Percentiles rank a stretch among this genome's conserved stretches.
phyloP scores from a whole-genome alignment of 2,888 invertebrate species.

The Pediacus dermestoides region DNA sequence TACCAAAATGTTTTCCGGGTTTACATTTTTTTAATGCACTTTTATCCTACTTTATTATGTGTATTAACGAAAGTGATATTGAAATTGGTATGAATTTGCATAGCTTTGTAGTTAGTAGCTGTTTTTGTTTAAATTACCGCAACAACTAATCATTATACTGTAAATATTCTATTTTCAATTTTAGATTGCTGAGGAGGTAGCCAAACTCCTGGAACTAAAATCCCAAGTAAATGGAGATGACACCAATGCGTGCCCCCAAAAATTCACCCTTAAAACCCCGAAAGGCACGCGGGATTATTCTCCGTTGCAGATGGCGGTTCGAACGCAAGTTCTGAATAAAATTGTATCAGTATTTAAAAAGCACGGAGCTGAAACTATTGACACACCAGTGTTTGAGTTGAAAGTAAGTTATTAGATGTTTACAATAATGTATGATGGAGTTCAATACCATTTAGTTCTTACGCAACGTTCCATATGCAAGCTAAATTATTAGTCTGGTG shows the following conservation, averaged over 20 bases:
- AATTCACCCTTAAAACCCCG: conserved; percentile 84
- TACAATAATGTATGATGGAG: too few species aligned
- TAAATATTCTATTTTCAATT: conserved; percentile 35
- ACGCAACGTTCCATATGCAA: too few species aligned
- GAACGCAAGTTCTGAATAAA: conserved; percentile 80
- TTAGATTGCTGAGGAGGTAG: conserved; percentile 83
- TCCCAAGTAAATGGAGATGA: conserved; percentile 63
- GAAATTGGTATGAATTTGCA: too few species aligned
- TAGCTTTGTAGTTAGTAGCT: too few species aligned
- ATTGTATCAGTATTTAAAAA: conserved; percentile 88
- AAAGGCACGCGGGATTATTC: conserved; percentile 94
- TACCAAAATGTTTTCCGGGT: too few species aligned
- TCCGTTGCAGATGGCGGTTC: conserved; percentile 91
- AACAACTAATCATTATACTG: too few species aligned
- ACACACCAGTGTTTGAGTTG: conserved; percentile 96
- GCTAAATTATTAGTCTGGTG: too few species aligned
- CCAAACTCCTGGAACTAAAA: conserved; percentile 77
- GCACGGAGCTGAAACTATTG: conserved; percentile 97
- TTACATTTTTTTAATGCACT: too few species aligned
- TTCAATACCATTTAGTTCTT: too few species aligned
- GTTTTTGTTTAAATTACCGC: too few species aligned
- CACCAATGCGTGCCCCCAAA: conserved; percentile 52
- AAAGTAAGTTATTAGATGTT: conserved; percentile 78
- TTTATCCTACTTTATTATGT: too few species aligned
- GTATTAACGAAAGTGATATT: too few species aligned